phyloP scores from a whole-genome alignment of 53 echinoderm and acorn worm genomes.

The Paracentrotus lividus region DNA sequence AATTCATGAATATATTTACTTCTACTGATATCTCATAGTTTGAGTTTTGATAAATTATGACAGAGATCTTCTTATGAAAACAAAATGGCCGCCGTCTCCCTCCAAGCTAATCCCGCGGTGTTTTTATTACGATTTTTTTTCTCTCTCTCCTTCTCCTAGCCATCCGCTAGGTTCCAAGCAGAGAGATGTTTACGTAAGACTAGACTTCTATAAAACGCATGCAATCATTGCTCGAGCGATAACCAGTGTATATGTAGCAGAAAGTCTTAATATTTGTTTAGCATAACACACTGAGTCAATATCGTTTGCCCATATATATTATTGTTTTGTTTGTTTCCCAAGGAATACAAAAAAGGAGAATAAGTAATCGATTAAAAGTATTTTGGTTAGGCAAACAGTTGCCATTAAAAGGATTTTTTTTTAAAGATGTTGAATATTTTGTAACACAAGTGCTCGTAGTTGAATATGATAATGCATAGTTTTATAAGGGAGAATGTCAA shows the following conservation, averaged over 20 bases:
- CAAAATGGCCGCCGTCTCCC: neutral
- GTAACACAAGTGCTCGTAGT: too few species aligned
- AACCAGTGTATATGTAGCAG: neutral
- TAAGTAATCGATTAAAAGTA: too few species aligned
- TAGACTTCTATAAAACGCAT: neutral
- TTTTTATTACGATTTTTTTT: neutral
- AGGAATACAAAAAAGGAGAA: neutral
- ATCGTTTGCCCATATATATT: neutral
- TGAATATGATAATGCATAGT: too few species aligned
- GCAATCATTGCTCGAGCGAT: neutral
- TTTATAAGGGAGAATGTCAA: too few species aligned
- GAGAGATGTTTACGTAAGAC: neutral
- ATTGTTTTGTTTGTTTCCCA: neutral
- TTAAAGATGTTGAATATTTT: neutral
- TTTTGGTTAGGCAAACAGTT: too few species aligned
- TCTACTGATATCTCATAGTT: neutral
- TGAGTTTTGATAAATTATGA: neutral
- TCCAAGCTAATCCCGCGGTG: neutral
- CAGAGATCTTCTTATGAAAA: conserved; percentile 5
- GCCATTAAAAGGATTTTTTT: too few species aligned
- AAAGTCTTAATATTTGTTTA: neutral
- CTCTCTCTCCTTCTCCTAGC: too few species aligned
- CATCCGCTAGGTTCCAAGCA: neutral
- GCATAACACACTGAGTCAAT: neutral
- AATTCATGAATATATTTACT: too few species aligned